Conservation (phyloP, 1,140 invertebrate species). For the Aphis craccivora region DNA sequence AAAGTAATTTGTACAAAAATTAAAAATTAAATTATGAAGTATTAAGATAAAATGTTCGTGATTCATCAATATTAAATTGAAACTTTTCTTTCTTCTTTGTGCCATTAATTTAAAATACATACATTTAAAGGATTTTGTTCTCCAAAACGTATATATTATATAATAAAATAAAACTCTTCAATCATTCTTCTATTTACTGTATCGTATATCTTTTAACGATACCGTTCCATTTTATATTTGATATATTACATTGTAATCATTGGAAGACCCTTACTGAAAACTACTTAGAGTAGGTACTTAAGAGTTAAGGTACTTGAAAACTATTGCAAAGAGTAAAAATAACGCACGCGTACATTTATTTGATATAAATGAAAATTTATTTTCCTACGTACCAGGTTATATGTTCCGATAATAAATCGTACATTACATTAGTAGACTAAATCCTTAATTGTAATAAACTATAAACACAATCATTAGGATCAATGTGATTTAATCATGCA, state of each 20-base stretch:
- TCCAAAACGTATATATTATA: neutral
- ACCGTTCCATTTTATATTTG: neutral
- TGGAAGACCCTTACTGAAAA: neutral
- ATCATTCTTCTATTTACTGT: neutral
- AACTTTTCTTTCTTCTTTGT: neutral
- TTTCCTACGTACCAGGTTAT: neutral
- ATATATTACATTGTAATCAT: constrained; percentile 12
- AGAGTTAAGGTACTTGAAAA: constrained; percentile 3
- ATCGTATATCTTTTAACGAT: neutral
- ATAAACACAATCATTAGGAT: neutral
- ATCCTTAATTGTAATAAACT: neutral
- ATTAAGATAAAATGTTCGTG: neutral
- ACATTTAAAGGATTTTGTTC: constrained; percentile 58
- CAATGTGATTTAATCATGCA: neutral
- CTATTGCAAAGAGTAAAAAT: constrained; percentile 17
- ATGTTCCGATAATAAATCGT: neutral
- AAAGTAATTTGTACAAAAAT: constrained; percentile 21
- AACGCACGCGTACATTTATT: neutral
- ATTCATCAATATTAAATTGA: constrained; percentile 30
- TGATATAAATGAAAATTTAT: constrained; percentile 19
- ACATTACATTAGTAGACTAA: neutral
- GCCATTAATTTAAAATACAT: constrained; percentile 58
- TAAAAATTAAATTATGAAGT: neutral
- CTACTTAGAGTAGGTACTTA: neutral
- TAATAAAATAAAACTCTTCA: neutral